A percentile compares a stretch with the other conserved stretches of the same genome.
Conservation (phyloP, 1,140 invertebrate genomes). For the Theocolax elegans region DNA sequence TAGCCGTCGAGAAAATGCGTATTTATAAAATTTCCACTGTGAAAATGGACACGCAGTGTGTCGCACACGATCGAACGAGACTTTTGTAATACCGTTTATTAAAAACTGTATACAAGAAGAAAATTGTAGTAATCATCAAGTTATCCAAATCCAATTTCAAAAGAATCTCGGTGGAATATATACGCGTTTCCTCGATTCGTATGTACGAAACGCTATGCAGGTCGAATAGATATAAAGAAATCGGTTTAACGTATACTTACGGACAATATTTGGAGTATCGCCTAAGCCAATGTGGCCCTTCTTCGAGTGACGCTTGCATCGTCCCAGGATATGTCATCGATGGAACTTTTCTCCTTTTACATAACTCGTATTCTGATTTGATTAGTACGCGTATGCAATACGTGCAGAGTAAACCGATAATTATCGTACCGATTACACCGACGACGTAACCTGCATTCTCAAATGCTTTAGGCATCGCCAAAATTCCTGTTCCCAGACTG, state of each 20-base stretch:
- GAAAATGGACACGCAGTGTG: too few relatives aligned
- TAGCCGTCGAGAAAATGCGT: too few relatives aligned
- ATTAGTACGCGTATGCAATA: slow-evolving; percentile 84
- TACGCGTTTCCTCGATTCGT: too few relatives aligned
- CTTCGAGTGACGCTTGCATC: slow-evolving; percentile 75
- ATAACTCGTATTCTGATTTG: slow-evolving; percentile 76
- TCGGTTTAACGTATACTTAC: slow-evolving; percentile 62
- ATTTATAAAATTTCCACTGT: too few relatives aligned
- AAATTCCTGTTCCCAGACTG: slow-evolving; percentile 87
- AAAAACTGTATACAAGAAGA: too few relatives aligned
- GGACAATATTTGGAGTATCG: slow-evolving; percentile 71
- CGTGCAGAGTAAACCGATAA: slow-evolving; percentile 80
- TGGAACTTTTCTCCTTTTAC: slow-evolving; percentile 74
- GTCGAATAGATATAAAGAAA: too few relatives aligned
- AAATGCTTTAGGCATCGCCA: slow-evolving; percentile 89
- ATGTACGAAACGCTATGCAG: too few relatives aligned
- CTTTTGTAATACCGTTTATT: too few relatives aligned
- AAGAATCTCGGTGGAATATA: too few relatives aligned
- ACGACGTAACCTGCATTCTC: slow-evolving; percentile 78
- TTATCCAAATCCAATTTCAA: too few relatives aligned
- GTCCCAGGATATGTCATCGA: slow-evolving; percentile 78
- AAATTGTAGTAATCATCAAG: too few relatives aligned
- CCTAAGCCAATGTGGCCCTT: slow-evolving; percentile 74
- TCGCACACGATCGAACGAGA: too few relatives aligned
- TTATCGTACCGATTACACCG: slow-evolving; percentile 74